These are phyloP conservation scores for Ianthella basta DNA, from an alignment of 37 sponge, comb jelly and placozoan species.

Conservation along the genomic window DNA sequence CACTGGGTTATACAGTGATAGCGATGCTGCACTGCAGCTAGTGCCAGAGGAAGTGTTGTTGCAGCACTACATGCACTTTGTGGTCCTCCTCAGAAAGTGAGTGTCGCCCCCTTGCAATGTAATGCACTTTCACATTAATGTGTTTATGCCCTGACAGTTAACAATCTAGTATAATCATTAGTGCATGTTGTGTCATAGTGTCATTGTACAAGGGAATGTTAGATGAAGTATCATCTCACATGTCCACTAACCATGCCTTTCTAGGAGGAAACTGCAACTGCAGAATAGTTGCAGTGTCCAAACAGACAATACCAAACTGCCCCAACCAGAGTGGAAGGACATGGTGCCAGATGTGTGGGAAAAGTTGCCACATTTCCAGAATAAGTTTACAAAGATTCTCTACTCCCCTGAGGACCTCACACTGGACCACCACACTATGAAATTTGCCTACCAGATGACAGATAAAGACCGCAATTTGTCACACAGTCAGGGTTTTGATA, in stretches of 20 bases:
- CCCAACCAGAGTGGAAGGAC: background rate
- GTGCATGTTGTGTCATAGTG: too few relatives aligned
- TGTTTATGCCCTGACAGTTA: too few relatives aligned
- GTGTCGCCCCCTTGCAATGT: too few relatives aligned
- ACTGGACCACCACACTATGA: constrained; percentile 30
- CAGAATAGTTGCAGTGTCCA: too few relatives aligned
- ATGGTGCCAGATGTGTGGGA: constrained; percentile 23
- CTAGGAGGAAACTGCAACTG: too few relatives aligned
- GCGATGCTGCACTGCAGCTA: background rate
- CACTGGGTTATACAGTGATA: background rate
- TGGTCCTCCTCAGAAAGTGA: constrained; percentile 27
- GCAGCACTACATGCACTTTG: constrained; percentile 15
- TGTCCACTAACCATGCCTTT: too few relatives aligned
- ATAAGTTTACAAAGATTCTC: constrained; percentile 4
- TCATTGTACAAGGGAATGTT: too few relatives aligned
- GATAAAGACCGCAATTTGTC: background rate
- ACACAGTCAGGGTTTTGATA: background rate
- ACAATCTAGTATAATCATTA: too few relatives aligned
- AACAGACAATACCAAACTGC: too few relatives aligned
- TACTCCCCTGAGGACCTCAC: constrained; percentile 42
- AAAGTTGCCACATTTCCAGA: constrained; percentile 24
- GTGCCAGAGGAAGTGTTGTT: constrained; percentile 6
- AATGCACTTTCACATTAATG: too few relatives aligned
- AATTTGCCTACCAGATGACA: constrained; percentile 34
- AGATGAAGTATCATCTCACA: too few relatives aligned